A percentile compares a stretch with the other conserved stretches of the same genome.
phyloP scores from a whole-genome alignment of 1,140 invertebrate species.

The Steinernema khuongi region DNA sequence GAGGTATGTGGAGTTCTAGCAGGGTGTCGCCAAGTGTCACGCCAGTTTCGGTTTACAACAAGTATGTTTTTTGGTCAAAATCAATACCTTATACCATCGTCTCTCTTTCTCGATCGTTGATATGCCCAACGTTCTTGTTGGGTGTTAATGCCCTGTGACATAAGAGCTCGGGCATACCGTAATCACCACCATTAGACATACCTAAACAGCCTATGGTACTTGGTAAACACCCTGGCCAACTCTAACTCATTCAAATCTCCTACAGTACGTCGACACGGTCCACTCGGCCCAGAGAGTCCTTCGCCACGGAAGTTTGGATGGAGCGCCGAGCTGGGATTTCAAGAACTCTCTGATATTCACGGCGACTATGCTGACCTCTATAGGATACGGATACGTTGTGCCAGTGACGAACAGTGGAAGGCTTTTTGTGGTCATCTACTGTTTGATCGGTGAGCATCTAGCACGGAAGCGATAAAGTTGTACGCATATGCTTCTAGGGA shows the following conservation, averaged over 20 bases:
- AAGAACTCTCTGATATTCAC: conserved; percentile 56
- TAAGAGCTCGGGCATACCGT: too few relatives aligned
- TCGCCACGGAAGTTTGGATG: conserved; percentile 41
- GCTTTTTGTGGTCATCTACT: conserved; percentile 55
- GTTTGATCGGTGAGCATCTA: conserved; percentile 47
- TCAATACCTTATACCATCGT: too few relatives aligned
- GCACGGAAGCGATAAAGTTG: not conserved
- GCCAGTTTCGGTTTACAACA: too few relatives aligned
- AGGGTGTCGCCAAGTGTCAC: too few relatives aligned
- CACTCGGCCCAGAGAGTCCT: conserved; percentile 46
- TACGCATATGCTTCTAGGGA: conserved; percentile 38
- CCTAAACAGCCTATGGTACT: too few relatives aligned
- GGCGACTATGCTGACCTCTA: conserved; percentile 57
- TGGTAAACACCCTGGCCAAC: too few relatives aligned
- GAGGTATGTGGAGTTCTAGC: conserved; percentile 21
- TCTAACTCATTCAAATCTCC: not conserved
- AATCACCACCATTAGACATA: too few relatives aligned
- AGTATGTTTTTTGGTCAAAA: too few relatives aligned
- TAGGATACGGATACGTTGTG: conserved; percentile 57
- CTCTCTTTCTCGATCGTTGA: too few relatives aligned
- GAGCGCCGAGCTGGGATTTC: conserved; percentile 51
- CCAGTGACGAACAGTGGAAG: conserved; percentile 51
- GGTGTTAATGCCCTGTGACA: too few relatives aligned
- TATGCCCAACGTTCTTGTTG: too few relatives aligned
- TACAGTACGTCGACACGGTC: conserved; percentile 51